A percentile compares a stretch with the other conserved stretches of the same genome.
phyloP scores from a whole-genome alignment of 2,113 vertebrate genomes.

The Pomatorhinus ruficollis region DNA sequence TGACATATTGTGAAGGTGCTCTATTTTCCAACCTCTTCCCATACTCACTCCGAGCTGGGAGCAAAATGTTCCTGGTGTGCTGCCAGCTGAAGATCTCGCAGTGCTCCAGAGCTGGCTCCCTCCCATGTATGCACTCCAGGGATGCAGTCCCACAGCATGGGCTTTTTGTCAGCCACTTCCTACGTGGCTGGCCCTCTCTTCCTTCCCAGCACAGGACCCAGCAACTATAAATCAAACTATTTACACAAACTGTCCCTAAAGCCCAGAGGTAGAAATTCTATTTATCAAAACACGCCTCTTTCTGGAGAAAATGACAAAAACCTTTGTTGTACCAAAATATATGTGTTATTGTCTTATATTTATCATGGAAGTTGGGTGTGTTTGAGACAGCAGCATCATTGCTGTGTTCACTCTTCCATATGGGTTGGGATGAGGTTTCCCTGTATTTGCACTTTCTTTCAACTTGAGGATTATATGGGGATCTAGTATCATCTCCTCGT shows the following conservation, averaged over 20 bases:
- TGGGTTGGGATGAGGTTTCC: background rate
- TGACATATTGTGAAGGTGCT: slow-evolving; percentile 43
- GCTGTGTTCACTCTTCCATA: background rate
- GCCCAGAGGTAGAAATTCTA: background rate
- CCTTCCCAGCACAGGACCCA: background rate
- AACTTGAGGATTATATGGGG: background rate
- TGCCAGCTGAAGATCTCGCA: slow-evolving; percentile 51
- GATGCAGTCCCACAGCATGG: slow-evolving; percentile 20
- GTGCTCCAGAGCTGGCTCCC: slow-evolving; percentile 38
- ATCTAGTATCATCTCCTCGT: background rate
- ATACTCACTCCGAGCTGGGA: background rate
- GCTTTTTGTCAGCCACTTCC: background rate
- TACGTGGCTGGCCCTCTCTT: background rate
- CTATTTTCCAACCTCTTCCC: slow-evolving; percentile 46
- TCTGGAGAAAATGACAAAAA: background rate
- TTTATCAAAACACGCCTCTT: background rate
- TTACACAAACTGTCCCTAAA: background rate
- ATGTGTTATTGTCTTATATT: background rate
- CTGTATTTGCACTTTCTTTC: background rate
- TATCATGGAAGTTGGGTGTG: background rate
- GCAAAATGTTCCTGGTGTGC: slow-evolving; percentile 63
- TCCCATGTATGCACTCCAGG: slow-evolving; percentile 30
- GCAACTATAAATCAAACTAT: background rate
- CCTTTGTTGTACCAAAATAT: background rate
- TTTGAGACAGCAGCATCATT: background rate